Base-by-base conservation (phyloP, 2,888 invertebrate genomes). In the Congeria kusceri region DNA sequence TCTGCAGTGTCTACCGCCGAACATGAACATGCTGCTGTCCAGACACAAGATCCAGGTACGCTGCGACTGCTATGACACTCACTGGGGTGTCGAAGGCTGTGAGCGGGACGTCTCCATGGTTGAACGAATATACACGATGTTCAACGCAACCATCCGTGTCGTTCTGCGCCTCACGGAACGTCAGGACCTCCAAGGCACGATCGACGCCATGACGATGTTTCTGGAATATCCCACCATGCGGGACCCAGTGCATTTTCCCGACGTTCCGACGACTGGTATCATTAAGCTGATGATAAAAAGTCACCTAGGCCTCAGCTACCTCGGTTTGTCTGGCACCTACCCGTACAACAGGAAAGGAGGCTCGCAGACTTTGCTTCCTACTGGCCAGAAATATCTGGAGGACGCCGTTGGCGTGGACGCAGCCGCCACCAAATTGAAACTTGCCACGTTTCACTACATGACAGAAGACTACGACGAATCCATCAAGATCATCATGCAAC, bases 401-500 rank as follows among this genome's bases (percentile, higher is more conserved):
- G 83, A 79, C 3, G 76, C 83, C 7, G 27, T 70, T 1, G 77
- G 70, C 9, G 71, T 71, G 11, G 83, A 83, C 39, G 77, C 79
- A n/a, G 59, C 77, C 3, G 29, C 79, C n/a, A 68, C 79, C 18
- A 83, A 83, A 62, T 68, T 83, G 27, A 83, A 83, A 53, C 63
- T 83, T 11, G 83, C 83, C 20, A 83, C 83, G 0, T 83, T 83
- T 47, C 71, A 83, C 56, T 83, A 65, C 29, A 74, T 79, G 83
- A 69, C 59, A n/a, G 74, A 83, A n/a, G 77, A 79, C 28, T 70
- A 73, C 29, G 83, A 83, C 32, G 79, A 77, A 67, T 29, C 66
- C 27, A 80, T 83, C 20, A 83, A 83, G 25, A 83, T 83, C 13
- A 32, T 79, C 15, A 83, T 83, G 83, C 79, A 83, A 47, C 69